These are phyloP conservation scores for Brachyptera putata DNA, from an alignment of 2,888 invertebrate genomes.

Conservation along the genomic window DNA sequence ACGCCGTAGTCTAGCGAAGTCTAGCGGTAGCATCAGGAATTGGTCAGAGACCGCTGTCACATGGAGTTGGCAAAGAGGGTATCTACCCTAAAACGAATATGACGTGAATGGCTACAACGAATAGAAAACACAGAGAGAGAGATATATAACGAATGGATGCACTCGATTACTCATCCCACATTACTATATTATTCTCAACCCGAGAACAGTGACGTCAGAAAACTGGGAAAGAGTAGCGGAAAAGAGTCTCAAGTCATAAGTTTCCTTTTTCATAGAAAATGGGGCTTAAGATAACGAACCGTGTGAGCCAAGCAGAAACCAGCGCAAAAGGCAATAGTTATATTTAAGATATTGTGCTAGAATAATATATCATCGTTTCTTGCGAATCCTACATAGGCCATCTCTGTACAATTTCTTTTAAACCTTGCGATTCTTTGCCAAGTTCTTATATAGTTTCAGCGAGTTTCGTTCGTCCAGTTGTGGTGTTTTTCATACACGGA, in stretches of 20 bases:
- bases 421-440: conserved; percentile 2
- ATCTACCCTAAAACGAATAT: too few species aligned
- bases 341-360: conserved; percentile 12
- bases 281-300: conserved; percentile 8
- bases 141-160: neutral
- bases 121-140: too few species aligned
- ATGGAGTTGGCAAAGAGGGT: too few species aligned
- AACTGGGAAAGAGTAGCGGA: too few species aligned
- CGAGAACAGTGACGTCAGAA: neutral
- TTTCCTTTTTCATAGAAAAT: neutral
- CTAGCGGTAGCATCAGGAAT: too few species aligned
- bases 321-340: conserved; percentile 10
- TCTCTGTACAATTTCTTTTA: conserved; percentile 7
- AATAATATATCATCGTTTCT: conserved; percentile 11
- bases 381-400: conserved; percentile 1
- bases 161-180: conserved; percentile 7
- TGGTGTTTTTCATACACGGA: too few species aligned
- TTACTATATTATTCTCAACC: neutral
- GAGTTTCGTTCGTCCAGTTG: too few species aligned
- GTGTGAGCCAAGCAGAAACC: neutral
- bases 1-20: too few species aligned
- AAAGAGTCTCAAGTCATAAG: neutral
- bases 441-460: too few species aligned
- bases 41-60: too few species aligned
- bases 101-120: too few species aligned